Evolutionary conservation across 2,888 invertebrate species (phyloP).

Genomic region (Agonopterix alstromeriana): DNA sequence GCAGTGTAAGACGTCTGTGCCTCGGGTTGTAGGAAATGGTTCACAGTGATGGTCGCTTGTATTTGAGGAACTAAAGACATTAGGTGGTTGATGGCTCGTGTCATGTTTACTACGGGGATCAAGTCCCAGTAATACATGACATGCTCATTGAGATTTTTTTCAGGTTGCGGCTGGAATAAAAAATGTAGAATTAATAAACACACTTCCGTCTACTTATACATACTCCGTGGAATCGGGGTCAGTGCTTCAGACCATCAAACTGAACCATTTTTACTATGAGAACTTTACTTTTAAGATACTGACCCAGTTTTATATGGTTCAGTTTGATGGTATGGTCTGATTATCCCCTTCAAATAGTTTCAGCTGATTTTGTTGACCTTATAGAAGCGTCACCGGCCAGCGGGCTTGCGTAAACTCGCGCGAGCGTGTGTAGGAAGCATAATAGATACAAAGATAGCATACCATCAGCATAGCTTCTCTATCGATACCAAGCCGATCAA

Average conservation of each 20-base stretch:
- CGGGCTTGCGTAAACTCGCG: too few relatives aligned
- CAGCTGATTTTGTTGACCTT: too few relatives aligned
- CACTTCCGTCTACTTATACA: neutral
- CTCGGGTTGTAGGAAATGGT: conserved; percentile 49
- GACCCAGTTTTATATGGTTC: too few relatives aligned
- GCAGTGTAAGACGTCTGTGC: conserved; percentile 35
- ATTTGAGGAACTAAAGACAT: conserved; percentile 35
- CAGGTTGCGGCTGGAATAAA: conserved; percentile 37
- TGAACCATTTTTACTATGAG: too few relatives aligned
- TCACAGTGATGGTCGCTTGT: conserved; percentile 26
- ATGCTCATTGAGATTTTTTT: conserved; percentile 46
- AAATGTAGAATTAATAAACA: neutral
- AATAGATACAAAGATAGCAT: neutral
- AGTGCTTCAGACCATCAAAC: too few relatives aligned
- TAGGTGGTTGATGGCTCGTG: conserved; percentile 46
- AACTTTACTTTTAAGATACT: too few relatives aligned
- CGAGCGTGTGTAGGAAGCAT: too few relatives aligned
- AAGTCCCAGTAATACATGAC: conserved; percentile 54
- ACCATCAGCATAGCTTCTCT: conserved; percentile 21
- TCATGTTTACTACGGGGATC: conserved; percentile 55
- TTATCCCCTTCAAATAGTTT: too few relatives aligned
- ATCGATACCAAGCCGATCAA: conserved; percentile 52
- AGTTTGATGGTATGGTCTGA: too few relatives aligned
- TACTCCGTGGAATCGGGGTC: too few relatives aligned
- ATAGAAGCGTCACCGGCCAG: too few relatives aligned